Base-by-base conservation (phyloP, 2,113 vertebrate genomes). In the Pelecanoides urinatrix region DNA sequence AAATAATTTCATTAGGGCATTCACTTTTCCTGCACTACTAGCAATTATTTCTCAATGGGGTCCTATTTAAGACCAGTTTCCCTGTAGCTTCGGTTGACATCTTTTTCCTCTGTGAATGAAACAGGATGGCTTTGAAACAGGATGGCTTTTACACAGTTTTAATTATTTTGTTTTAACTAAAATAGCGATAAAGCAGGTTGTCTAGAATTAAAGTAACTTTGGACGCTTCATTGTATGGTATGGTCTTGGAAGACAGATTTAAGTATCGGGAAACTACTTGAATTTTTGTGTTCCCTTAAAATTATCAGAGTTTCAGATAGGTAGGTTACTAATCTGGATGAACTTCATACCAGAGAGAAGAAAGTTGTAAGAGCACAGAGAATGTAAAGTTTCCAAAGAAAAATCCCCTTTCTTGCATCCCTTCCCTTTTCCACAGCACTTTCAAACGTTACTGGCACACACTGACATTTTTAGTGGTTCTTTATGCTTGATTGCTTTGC, bases 391-490 rank as follows among this genome's bases (percentile, higher is more conserved):
- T 92, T 91, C 42, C 53, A 86, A 79, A 91, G 80, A 34, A 67
- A 65, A 82, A 42, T 6, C 63, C 59, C 25, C 4, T 10, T 62
- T 30, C 77, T 86, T 38, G 49, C 58, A 36, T 94, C 92, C 84
- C 88, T 85, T 91, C 75, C 74, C 63, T 58, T n/a, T 79, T 68
- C 78, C 42, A 12, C 45, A 40, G 83, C 3, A 2, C 47, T 49
- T 85, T 13, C 86, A 38, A 91, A 86, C 70, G 92, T 92, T 42
- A 67, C 86, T 92, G 72, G 90, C 40, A 0, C 82, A 62, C 67
- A 12, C n/a, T 91, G 95, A 96, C 84, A 10, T 94, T 95, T 95
- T 96, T 96, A 95, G 91, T 95, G 96, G 86, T 29, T 90, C 84
- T 97, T 89, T 94, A 79, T 87, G 96, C 89, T 85, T 88, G 91